phyloP scores from a whole-genome alignment of 1,140 invertebrate species.

The Drosophila paulistorum region DNA sequence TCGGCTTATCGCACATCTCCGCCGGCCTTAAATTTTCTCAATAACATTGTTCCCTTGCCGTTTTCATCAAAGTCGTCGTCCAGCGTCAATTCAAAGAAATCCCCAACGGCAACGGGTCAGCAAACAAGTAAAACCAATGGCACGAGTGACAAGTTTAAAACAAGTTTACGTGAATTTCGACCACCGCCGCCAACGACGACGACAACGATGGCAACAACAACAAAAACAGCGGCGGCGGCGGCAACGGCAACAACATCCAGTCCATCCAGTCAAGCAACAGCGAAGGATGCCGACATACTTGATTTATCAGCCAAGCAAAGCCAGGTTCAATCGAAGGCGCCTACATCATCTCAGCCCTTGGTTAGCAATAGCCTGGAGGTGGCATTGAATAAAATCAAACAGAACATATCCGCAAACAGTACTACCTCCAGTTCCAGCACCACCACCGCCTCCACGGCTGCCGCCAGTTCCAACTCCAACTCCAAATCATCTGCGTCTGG shows the following conservation, averaged over 20 bases:
- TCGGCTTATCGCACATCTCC: slow-evolving; percentile 74
- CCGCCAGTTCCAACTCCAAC: slow-evolving; percentile 6
- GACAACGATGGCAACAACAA: background rate
- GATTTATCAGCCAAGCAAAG: slow-evolving; percentile 67
- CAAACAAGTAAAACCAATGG: slow-evolving; percentile 59
- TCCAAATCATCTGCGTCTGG: background rate
- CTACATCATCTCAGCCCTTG: slow-evolving; percentile 36
- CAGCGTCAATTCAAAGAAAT: slow-evolving; percentile 59
- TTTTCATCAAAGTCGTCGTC: slow-evolving; percentile 59
- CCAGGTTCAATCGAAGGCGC: slow-evolving; percentile 29
- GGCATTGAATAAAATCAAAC: slow-evolving; percentile 79
- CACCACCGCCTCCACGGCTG: slow-evolving; percentile 4
- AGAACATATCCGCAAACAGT: slow-evolving; percentile 71
- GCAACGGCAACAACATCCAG: background rate
- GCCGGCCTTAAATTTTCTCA: slow-evolving; percentile 71
- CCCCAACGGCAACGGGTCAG: slow-evolving; percentile 26
- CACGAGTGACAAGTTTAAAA: slow-evolving; percentile 59
- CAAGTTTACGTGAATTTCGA: slow-evolving; percentile 75
- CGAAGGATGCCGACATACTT: slow-evolving; percentile 74
- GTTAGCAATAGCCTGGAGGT: slow-evolving; percentile 68
- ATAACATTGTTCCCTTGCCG: slow-evolving; percentile 47
- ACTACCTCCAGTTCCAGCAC: slow-evolving; percentile 19
- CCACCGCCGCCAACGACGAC: slow-evolving; percentile 36
- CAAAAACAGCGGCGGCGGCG: no score
- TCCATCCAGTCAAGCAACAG: slow-evolving; percentile 8